Base-by-base conservation (phyloP, 2,113 vertebrate genomes). In the Talpa occidentalis region DNA sequence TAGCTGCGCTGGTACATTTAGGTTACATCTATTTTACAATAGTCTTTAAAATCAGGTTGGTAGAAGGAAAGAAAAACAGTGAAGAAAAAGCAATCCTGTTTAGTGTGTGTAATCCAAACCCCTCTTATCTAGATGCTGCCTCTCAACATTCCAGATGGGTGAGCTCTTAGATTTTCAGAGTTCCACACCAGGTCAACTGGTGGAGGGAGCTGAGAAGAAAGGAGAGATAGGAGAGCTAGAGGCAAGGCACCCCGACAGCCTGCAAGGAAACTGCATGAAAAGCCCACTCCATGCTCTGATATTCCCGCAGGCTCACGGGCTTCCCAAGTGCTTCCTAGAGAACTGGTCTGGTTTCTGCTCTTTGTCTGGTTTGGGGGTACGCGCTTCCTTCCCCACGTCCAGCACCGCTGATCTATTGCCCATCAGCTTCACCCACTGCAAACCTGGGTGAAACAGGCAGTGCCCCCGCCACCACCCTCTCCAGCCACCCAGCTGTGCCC, bases 91-190 rank as follows among this genome's bases (percentile, higher is more conserved):
- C 54, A 88, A 66, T n/a, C 26, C 30, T 47, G 49, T 91, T 89
- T 21, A 89, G 69, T 79, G 64, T 88, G 0, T 90, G 95, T 94
- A 96, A 96, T 87, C 82, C 93, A 95, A 97, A 92, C 70, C 92
- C 52, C 52, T 91, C 64, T 95, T 95, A 96, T 95, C 96, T 95
- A 95, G 94, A 95, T 89, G 94, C 79, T 76, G 93, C 92, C 93
- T 89, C 93, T 95, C 94, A 93, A 87, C 95, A 97, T 97, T 96
- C 93, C 96, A 95, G 78, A 89, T 97, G 93, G 88, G 88, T 95
- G 94, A 96, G 91, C 85, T 85, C 93, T 84, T 88, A 94, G 95
- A 95, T 94, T 91, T 70, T 89, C 93, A 81, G 91, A 95, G 96
- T 95, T 97, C 96, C 87, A 72, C 79, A 67, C 64, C 86, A 67